A percentile compares a stretch with the other conserved stretches of the same genome.
phyloP scores from a whole-genome alignment of 2,113 vertebrate species.

The Rhynchopsitta pachyrhyncha region DNA sequence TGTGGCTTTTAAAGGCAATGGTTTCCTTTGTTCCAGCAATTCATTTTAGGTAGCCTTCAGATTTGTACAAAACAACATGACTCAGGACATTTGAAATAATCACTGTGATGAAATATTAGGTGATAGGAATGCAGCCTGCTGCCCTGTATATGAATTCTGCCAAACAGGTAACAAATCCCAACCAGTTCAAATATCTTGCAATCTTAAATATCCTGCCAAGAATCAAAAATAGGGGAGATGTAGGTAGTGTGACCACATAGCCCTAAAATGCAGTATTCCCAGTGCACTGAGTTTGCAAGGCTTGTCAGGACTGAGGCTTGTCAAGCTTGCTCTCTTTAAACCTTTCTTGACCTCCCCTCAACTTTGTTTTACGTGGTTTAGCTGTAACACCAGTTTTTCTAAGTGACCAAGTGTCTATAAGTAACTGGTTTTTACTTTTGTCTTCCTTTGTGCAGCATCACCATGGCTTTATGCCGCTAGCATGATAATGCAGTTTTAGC shows the following conservation, averaged over 20 bases:
- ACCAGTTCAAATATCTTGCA: background rate
- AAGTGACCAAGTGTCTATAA: fast-evolving
- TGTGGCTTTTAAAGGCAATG: background rate
- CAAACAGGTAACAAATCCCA: constrained; percentile 19
- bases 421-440: background rate
- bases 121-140: background rate
- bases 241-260: background rate
- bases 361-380: background rate
- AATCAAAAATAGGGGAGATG: background rate
- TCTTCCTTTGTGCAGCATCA: background rate
- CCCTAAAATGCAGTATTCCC: background rate
- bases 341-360: background rate
- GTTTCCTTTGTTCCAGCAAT: background rate
- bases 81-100: background rate
- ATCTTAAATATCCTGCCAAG: background rate
- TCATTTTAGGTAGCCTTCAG: background rate
- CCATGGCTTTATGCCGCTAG: background rate
- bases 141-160: background rate
- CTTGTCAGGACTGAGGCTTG: background rate
- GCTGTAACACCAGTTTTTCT: background rate
- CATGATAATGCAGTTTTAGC: background rate
- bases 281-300: background rate
- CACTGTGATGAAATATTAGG: background rate
- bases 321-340: background rate
- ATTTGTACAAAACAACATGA: background rate